Conservation (phyloP, 53 echinoderm and acorn worm species). For the Patiria pectinifera region DNA sequence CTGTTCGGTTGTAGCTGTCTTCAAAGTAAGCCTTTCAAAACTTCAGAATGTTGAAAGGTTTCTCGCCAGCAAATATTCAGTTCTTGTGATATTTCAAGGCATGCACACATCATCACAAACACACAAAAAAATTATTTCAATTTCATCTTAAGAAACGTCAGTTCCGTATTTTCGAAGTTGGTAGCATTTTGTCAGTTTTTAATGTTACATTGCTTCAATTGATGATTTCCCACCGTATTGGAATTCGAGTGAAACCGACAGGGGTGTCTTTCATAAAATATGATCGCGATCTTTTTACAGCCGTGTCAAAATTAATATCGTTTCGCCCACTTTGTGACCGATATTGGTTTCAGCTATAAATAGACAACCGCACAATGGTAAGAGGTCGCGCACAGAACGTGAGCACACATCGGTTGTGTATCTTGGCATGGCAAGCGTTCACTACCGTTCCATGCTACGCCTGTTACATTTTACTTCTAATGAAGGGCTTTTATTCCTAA, state of each 20-base stretch:
- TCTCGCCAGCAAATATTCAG: too few relatives aligned
- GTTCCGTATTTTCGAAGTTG: too few relatives aligned
- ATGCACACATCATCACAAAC: too few relatives aligned
- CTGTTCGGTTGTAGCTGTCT: too few relatives aligned
- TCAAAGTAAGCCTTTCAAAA: too few relatives aligned
- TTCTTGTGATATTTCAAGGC: too few relatives aligned
- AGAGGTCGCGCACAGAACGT: not conserved
- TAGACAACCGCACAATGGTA: conserved; percentile 12
- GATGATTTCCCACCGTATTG: too few relatives aligned
- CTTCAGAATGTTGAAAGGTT: too few relatives aligned
- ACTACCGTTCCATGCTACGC: not conserved
- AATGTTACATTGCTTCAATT: too few relatives aligned
- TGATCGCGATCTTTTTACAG: conserved; percentile 24
- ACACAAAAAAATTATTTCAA: too few relatives aligned
- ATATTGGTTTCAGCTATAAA: conserved; percentile 52
- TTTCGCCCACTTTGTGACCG: conserved; percentile 51
- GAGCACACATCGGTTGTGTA: not conserved
- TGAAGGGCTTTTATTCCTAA: not conserved
- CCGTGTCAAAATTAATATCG: conserved; percentile 46
- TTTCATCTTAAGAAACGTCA: too few relatives aligned
- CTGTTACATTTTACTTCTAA: not conserved
- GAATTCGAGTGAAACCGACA: not conserved
- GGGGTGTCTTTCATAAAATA: not conserved
- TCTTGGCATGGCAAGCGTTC: not conserved
- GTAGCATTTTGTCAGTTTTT: too few relatives aligned